Evolutionary conservation across 2,888 invertebrate species (phyloP), one percentile per base, ranked within the genome.

Genomic region (Chloroclystis v-ata): DNA sequence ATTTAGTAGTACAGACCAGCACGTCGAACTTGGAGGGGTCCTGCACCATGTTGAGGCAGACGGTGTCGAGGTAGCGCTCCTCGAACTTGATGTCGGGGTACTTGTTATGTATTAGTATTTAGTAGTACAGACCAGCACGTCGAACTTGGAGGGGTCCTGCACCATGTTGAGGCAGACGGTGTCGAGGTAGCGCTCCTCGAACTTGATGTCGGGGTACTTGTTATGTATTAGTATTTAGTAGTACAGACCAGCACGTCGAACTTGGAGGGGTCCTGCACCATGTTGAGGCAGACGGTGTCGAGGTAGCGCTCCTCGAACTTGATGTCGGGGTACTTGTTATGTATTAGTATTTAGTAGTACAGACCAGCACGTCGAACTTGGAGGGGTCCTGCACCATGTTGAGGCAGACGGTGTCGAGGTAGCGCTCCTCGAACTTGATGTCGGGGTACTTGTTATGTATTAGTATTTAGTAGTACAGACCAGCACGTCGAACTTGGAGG

Each of bases 91-190:
- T n/a, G n/a, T n/a, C n/a, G n/a, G n/a, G 6, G 24, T 24, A 6
- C 3, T 3, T 24, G 24, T 24, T 8, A 9, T 6, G 4, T 8
- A 8, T 1, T 25, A 28, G 30, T 2, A 30, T 33, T 9, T 16
- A 6, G 8, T 14, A 75, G 28, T 28, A 28, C 88, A 73, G 51
- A 91, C 99, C 70, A 99, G 89, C 30, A 99, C 98, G 84, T 99
- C 99, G 76, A 98, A 99, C 82, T 96, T 93, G 51, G 92, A 91
- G 0, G 99, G 99, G 82, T 99, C 97, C 88, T 98, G 98, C 41
- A 97, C 97, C 95, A 99, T 98, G 86, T 98, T 99, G 53, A 99
- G 91, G 82, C 99, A 99, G 4, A 99, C 99, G 6, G 99, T 99
- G 82, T 99, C 99, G 63, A 99, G 91, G 86, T 99, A 99, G 77